These are phyloP conservation scores for Notarius lentiginosus DNA, from an alignment of 2,113 vertebrate genomes.

Conservation along the genomic window DNA sequence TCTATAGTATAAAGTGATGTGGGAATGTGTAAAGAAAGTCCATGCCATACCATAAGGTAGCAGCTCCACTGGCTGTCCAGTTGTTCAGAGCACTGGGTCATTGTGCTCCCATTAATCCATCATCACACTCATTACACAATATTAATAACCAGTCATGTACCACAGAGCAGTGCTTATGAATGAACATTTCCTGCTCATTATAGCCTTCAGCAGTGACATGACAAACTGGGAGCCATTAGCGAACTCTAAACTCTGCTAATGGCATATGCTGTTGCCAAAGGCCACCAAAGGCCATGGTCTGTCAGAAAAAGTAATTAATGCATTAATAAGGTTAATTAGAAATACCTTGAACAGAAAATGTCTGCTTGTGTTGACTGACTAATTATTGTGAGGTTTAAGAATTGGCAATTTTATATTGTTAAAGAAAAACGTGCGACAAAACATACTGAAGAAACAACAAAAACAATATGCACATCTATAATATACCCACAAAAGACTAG, in stretches of 20 bases:
- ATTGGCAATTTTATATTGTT: not conserved
- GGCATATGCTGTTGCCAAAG: conserved; percentile 21
- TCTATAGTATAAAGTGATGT: too few relatives aligned
- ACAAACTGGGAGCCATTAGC: conserved; percentile 64
- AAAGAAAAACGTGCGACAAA: not conserved
- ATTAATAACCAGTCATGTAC: conserved; percentile 67
- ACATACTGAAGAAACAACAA: not conserved
- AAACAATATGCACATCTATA: not conserved
- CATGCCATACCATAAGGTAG: not conserved
- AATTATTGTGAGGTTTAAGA: not conserved
- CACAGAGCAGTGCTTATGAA: conserved; percentile 66
- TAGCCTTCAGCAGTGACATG: conserved; percentile 57
- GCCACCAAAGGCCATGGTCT: not conserved
- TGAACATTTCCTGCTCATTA: conserved; percentile 67
- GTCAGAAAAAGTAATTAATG: too few relatives aligned
- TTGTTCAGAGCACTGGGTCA: conserved; percentile 49
- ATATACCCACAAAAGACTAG: not conserved
- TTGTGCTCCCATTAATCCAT: conserved; percentile 54
- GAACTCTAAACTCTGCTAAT: conserved; percentile 52
- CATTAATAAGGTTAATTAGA: too few relatives aligned
- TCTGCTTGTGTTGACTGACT: not conserved
- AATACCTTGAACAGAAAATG: not conserved
- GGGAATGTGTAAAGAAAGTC: not conserved
- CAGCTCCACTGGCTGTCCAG: conserved; percentile 40
- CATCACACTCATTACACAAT: conserved; percentile 62